Evolutionary conservation across 2,888 invertebrate species (phyloP).

Genomic region (Diarsia mendica): DNA sequence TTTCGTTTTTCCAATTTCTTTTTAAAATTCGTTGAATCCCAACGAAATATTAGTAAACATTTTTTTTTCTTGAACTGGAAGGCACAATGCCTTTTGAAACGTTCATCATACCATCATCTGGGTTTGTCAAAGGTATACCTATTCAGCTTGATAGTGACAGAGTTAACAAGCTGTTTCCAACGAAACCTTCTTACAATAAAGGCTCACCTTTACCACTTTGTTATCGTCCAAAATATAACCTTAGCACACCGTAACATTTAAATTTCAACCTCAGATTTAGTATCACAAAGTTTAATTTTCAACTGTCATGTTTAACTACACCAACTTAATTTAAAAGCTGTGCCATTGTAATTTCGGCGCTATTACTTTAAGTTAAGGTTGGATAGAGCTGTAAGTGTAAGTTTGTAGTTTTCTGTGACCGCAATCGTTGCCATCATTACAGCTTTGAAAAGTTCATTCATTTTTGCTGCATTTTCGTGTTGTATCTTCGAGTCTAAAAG

Average conservation of each 20-base stretch:
- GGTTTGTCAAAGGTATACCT: conserved; percentile 42
- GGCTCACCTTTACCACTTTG: conserved; percentile 65
- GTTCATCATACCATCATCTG: conserved; percentile 40
- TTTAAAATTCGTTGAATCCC: neutral
- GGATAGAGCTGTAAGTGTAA: neutral
- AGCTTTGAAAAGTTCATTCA: conserved; percentile 66
- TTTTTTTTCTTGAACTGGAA: neutral
- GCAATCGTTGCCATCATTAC: conserved; percentile 69
- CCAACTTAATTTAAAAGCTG: conserved; percentile 25
- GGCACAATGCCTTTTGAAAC: conserved; percentile 4
- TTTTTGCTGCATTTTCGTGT: conserved; percentile 58
- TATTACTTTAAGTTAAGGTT: conserved; percentile 12
- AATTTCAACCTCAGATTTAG: conserved; percentile 16
- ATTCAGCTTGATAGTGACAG: conserved; percentile 53
- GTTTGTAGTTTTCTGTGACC: conserved; percentile 26
- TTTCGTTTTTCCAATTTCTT: neutral
- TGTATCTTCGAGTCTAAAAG: conserved; percentile 39
- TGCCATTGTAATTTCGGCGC: conserved; percentile 24
- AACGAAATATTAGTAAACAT: neutral
- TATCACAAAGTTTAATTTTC: conserved; percentile 35
- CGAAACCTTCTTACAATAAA: conserved; percentile 65
- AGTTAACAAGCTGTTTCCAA: conserved; percentile 66
- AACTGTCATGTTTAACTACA: neutral
- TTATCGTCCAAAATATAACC: conserved; percentile 67
- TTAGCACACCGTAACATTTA: neutral